Base-by-base conservation (phyloP, 2,888 invertebrate genomes). In the Lasioglossum figueresi region DNA sequence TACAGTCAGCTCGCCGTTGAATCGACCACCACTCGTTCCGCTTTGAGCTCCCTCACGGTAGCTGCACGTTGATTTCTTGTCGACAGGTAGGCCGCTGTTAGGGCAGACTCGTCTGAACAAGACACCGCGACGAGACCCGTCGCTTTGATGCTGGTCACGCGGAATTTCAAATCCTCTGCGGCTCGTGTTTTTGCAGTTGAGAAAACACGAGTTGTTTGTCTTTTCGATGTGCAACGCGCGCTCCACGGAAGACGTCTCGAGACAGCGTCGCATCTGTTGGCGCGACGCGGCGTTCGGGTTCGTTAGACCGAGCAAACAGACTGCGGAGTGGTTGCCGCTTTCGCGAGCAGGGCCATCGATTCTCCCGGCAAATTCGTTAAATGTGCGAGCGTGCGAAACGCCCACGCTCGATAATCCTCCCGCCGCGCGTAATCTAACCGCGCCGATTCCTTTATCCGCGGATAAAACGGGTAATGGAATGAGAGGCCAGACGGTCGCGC, bases 141-240 rank as follows among this genome's bases (percentile, higher is more conserved):
- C 16, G 77, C 85, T 85, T 85, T 84, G 85, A 84, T 80, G 85
- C 80, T 81, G 85, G 81, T 85, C 85, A 81, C 80, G 77, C 63
- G 85, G 63, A 80, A 77, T 31, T 40, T 75, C 63, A 72, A 78
- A 85, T 76, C 45, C n/a, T 45, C 23, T 34, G 34, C 31, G 31
- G 10, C 14, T 70, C 68, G 37, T 23, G 48, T 45, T 85, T 80
- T 75, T 52, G 80, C 68, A 76, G 27, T 14, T 34, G 59, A 8
- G 68, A 14, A 70, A 76, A 43, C 72, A 74, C 52, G 79, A 84
- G 84, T 76, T 84, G 84, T 84, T 84, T 84, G 84, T 73, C 79
- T 79, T 83, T 72, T 66, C 71, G 66, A 83, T 68, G 71, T n/a
- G 74, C 63, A n/a, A 34, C 34, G 16, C 63, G 59, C 31, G 31